Base-by-base conservation (phyloP, 2,113 vertebrate species). In the Eubucco bourcierii region DNA sequence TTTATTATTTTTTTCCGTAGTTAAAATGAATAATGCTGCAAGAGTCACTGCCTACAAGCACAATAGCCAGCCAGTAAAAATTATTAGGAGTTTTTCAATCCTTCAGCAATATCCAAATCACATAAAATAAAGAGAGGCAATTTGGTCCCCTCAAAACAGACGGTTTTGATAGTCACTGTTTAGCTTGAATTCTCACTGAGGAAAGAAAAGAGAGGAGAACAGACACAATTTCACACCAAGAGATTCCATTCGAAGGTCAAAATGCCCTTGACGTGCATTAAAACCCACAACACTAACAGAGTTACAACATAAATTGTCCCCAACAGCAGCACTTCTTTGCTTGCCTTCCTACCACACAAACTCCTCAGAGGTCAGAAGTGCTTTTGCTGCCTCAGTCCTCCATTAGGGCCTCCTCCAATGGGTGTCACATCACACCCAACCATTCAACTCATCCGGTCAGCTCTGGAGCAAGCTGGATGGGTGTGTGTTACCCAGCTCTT, bases 1-100 rank as follows among this genome's bases (percentile, higher is more conserved):
- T 96, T 92, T 94, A 91, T 93, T 96, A 39, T 95, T 90, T 90
- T 94, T 94, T 95, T 96, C 92, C 93, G 93, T 58, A 94, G 92
- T 94, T 95, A 90, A 96, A 94, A 87, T 87, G 78, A 94, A 61
- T 86, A 95, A 94, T 63, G 66, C 75, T 90, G 56, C 59, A 80
- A 92, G 33, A 94, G 80, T 46, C 91, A 68, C 37, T 91, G 91
- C 91, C 87, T 91, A 93, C 83, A 55, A 95, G 87, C 81, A 92
- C 81, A 95, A 96, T 13, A 80, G 82, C 82, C 50, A 72, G 65
- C 81, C 90, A 91, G 61, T 78, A 92, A 94, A 94, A 95, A 94
- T 82, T 77, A 95, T 78, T 59, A 41, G 74, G 60, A 90, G 52
- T 82, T 96, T 96, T 58, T 92, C 50, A 92, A 90, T 93, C 27